Percentiles rank a stretch among this genome's conserved stretches.
These are phyloP conservation scores for Anneissia japonica DNA, from an alignment of 35 echinoderm and acorn worm genomes.

Conservation along the genomic window DNA sequence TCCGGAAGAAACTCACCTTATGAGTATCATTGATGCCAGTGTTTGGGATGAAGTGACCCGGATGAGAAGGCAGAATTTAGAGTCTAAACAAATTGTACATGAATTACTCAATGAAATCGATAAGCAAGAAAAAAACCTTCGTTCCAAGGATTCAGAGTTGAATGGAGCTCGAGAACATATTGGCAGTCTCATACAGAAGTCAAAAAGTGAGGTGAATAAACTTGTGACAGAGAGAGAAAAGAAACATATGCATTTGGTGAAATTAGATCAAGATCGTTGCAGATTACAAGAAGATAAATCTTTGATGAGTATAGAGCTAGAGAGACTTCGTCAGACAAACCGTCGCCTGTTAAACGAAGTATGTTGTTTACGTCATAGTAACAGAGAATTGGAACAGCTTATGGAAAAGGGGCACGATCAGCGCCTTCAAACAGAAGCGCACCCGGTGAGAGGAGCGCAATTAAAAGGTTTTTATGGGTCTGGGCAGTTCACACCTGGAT, in stretches of 20 bases:
- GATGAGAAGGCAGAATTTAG: neutral
- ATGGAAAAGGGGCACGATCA: neutral
- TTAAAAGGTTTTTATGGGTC: neutral
- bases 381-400: neutral
- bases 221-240: neutral
- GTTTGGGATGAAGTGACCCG: neutral
- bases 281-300: neutral
- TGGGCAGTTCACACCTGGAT: neutral
- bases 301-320: neutral
- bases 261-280: neutral
- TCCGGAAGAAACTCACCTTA: neutral
- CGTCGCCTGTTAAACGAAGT: neutral
- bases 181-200: neutral
- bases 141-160: neutral
- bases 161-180: neutral
- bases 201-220: neutral
- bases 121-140: neutral
- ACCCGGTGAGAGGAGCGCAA: neutral
- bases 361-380: neutral
- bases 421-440: neutral
- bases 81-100: neutral
- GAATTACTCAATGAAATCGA: neutral
- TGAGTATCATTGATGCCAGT: neutral
- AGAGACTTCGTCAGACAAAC: neutral
- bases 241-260: neutral